Conservation (phyloP, 2,888 invertebrate species). For the Emmelina monodactyla region DNA sequence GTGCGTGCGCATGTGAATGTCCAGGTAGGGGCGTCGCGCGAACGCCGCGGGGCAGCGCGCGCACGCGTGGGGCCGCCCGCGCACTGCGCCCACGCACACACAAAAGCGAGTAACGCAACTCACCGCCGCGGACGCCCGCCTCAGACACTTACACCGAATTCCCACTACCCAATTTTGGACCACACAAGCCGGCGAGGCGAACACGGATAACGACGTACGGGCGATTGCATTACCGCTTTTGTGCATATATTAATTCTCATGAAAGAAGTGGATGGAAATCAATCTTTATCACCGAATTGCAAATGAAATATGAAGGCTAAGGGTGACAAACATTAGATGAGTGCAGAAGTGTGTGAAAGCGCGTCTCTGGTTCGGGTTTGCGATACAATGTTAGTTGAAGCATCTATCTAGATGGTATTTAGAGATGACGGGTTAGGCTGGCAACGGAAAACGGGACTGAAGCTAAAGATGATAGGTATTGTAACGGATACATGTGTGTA, state of each 20-base stretch:
- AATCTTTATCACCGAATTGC: conserved; percentile 38
- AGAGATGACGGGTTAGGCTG: conserved; percentile 51
- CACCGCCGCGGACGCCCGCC: conserved; percentile 51
- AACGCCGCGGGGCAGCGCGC: conserved; percentile 57
- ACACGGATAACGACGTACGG: conserved; percentile 46
- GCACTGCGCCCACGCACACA: conserved; percentile 65
- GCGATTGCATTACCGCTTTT: conserved; percentile 67
- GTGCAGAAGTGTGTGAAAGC: conserved; percentile 56
- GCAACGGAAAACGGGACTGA: conserved; percentile 57
- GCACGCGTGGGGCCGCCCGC: conserved; percentile 54
- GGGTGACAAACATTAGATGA: conserved; percentile 27
- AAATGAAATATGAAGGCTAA: conserved; percentile 36
- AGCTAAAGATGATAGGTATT: conserved; percentile 50
- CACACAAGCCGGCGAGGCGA: conserved; percentile 26
- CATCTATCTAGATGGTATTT: conserved; percentile 56
- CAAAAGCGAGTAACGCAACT: conserved; percentile 67
- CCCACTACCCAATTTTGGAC: conserved; percentile 33
- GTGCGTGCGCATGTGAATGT: conserved; percentile 63
- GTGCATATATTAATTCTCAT: conserved; percentile 62
- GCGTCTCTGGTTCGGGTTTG: conserved; percentile 35
- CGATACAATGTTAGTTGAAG: conserved; percentile 45
- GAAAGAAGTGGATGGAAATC: conserved; percentile 42
- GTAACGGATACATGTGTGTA: conserved; percentile 39
- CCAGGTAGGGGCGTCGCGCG: conserved; percentile 58
- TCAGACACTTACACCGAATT: conserved; percentile 13